Percentiles rank a stretch among this genome's conserved stretches.
These are phyloP conservation scores for Aphis gossypii DNA, from an alignment of 1,140 invertebrate species.

Conservation along the genomic window DNA sequence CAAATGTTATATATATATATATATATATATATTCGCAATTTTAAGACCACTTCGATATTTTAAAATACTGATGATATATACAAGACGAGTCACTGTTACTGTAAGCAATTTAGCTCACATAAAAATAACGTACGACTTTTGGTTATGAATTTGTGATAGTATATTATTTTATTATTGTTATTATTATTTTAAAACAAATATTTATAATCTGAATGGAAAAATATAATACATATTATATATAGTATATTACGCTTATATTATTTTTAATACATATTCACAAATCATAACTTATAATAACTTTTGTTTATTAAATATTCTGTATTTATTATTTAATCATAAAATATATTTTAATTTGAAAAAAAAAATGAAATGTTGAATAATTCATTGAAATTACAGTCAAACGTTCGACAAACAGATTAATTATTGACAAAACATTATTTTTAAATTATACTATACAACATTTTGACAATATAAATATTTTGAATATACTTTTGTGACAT, in stretches of 20 bases:
- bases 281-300: not conserved
- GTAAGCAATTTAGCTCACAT: too few relatives aligned
- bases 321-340: not conserved
- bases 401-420: not conserved
- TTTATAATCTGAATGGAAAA: too few relatives aligned
- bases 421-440: not conserved
- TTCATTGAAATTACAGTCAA: not conserved
- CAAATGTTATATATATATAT: too few relatives aligned
- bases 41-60: too few relatives aligned
- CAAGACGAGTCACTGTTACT: too few relatives aligned
- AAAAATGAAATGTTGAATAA: not conserved
- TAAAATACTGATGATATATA: too few relatives aligned
- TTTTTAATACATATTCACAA: not conserved
- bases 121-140: too few relatives aligned
- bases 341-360: not conserved
- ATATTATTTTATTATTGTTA: too few relatives aligned
- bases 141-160: too few relatives aligned
- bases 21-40: too few relatives aligned
- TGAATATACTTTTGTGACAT: not conserved
- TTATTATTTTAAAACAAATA: too few relatives aligned
- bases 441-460: not conserved
- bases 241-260: not conserved
- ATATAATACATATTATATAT: not conserved
- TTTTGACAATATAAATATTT: not conserved
- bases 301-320: not conserved